phyloP scores from a whole-genome alignment of 2,113 vertebrate species.

The Phyllopteryx taeniolatus region DNA sequence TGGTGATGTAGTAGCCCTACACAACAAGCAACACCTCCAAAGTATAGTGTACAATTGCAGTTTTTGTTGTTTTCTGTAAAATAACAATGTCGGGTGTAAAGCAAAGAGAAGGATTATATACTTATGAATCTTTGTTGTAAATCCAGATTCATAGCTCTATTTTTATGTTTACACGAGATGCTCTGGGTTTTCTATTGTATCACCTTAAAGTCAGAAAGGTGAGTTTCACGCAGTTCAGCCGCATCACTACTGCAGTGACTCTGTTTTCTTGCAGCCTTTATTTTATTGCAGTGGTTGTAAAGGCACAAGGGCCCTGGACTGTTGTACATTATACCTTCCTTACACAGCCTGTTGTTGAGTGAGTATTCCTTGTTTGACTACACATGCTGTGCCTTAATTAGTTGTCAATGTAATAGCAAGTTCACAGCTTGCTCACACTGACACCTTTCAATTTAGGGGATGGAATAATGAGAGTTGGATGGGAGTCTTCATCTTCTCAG shows the following conservation, averaged over 20 bases:
- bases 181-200: too few species aligned
- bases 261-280: not conserved
- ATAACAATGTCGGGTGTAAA: too few species aligned
- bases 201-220: too few species aligned
- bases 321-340: not conserved
- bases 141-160: too few species aligned
- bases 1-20: too few species aligned
- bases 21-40: too few species aligned
- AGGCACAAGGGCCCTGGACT: not conserved
- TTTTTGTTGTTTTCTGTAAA: too few species aligned
- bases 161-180: too few species aligned
- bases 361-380: slow-evolving; percentile 1
- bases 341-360: not conserved
- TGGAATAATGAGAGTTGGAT: not conserved
- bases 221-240: slow-evolving; percentile 23
- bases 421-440: slow-evolving; percentile 19
- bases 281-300: not conserved
- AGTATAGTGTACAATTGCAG: too few species aligned
- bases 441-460: slow-evolving; percentile 15
- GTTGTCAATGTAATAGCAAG: not conserved
- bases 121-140: too few species aligned
- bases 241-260: slow-evolving; percentile 52
- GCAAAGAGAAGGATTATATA: too few species aligned
- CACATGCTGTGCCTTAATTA: too few species aligned
- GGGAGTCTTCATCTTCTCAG: not conserved